A percentile compares a stretch with the other conserved stretches of the same genome.
These are phyloP conservation scores for Sycon ciliatum DNA, from an alignment of 37 sponge, comb jelly and placozoan species.

Conservation along the genomic window DNA sequence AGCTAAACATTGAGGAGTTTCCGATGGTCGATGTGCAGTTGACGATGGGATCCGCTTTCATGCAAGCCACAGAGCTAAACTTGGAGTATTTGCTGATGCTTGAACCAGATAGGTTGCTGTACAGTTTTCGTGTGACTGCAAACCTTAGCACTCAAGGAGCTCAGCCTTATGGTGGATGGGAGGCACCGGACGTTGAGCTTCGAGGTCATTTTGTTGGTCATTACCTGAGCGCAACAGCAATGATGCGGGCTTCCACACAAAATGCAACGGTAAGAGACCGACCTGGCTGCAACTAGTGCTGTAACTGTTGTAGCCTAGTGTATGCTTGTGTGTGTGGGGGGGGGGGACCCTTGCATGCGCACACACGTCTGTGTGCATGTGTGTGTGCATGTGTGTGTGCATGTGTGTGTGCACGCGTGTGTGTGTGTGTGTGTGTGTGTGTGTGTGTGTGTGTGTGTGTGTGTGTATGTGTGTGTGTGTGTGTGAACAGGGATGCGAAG, in stretches of 20 bases:
- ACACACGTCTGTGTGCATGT: not conserved
- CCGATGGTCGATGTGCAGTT: too few relatives aligned
- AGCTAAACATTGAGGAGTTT: too few relatives aligned
- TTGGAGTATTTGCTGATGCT: constrained; percentile 5
- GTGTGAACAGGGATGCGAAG: not conserved
- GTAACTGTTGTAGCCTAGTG: not conserved
- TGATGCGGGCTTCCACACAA: constrained; percentile 1
- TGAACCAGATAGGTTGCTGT: constrained; percentile 11
- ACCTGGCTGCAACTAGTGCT: too few relatives aligned
- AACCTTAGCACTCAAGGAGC: not conserved
- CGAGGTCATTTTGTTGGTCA: constrained; percentile 17
- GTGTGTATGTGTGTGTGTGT: constrained; percentile 1
- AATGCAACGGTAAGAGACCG: not conserved
- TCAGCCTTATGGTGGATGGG: constrained; percentile 17
- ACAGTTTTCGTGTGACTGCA: not conserved
- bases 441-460: constrained; percentile 5
- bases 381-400: not conserved
- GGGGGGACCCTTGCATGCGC: not conserved
- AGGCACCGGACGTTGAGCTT: not conserved
- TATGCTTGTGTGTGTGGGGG: not conserved
- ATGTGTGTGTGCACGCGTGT: not conserved
- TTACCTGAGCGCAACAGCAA: constrained; percentile 13
- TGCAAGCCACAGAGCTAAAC: not conserved
- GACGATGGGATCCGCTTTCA: not conserved
- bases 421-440: constrained; percentile 1